Base-by-base conservation (phyloP, 2,888 invertebrate species). In the Lasioglossum morio region DNA sequence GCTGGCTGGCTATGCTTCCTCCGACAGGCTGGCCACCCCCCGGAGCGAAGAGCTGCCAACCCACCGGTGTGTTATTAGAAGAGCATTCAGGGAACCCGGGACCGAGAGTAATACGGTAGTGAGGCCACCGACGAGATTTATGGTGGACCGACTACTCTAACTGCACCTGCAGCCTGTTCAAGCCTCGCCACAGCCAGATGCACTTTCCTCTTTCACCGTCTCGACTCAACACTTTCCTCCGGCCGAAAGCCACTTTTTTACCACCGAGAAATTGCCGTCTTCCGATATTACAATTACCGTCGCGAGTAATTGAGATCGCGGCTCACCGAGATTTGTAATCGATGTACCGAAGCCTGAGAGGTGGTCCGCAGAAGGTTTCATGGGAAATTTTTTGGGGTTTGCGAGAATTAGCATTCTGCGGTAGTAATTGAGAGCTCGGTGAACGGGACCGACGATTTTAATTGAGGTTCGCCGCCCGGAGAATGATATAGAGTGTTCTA, bases 41-140 rank as follows among this genome's bases (percentile, higher is more conserved):
- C 46, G 90, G 90, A 85, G 90, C 90, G 90, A 85, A 27, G 79
- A 85, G 78, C 82, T 70, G 72, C 78, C 81, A 76, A 81, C 82
- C 87, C 69, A 72, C 63, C 81, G 78, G 70, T 87, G 89, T 90
- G 90, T 90, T 90, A 90, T 90, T 90, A 90, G 90, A 90, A 88
- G 89, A 90, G 87, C 85, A 70, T 89, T 74, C 79, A 37, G 70
- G 63, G 73, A 79, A 78, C 84, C 72, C 76, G 74, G 84, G 76
- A 30, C 79, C 78, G 90, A 79, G 90, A 79, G 90, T 90, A 90
- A 90, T 88, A 90, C 90, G 84, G 90, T 90, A 90, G 90, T 87
- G 48, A 84, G 76, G 89, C 88, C 89, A 19, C 60, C 19, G 89
- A 89, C 88, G 90, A 90, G 90, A 90, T 90, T 90, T 90, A 90